phyloP scores from a whole-genome alignment of 2,113 vertebrate genomes.

The Damaliscus lunatus region DNA sequence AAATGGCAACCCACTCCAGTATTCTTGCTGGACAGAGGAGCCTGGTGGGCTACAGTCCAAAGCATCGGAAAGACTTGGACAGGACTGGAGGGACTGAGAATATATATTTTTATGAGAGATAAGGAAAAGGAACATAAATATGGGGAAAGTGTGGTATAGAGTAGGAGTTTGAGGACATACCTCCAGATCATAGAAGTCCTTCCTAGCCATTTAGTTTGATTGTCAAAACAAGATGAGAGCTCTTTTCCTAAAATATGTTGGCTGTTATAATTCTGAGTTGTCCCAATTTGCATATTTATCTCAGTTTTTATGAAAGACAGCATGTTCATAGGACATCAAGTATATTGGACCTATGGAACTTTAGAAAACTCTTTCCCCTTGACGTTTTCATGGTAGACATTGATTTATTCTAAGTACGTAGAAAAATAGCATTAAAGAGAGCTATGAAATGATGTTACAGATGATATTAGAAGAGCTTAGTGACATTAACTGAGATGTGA shows the following conservation, averaged over 20 bases:
- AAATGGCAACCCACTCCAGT: neutral
- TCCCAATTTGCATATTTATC: neutral
- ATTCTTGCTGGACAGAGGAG: neutral
- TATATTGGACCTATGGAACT: neutral
- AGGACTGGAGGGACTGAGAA: neutral
- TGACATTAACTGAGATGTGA: neutral
- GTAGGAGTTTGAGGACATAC: neutral
- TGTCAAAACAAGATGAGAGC: neutral
- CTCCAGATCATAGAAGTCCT: neutral
- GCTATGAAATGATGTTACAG: neutral
- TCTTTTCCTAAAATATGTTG: slow-evolving; percentile 4
- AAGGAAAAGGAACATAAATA: neutral
- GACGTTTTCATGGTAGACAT: neutral
- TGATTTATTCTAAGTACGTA: neutral
- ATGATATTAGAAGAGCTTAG: neutral
- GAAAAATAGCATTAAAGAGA: neutral
- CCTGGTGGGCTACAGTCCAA: neutral
- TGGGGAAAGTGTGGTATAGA: neutral
- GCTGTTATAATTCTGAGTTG: neutral
- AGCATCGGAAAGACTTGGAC: neutral
- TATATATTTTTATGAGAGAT: neutral
- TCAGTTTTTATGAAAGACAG: neutral
- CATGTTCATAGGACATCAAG: neutral
- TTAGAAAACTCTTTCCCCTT: neutral
- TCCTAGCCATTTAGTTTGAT: neutral